Percentiles rank a stretch among this genome's conserved stretches.
These are phyloP conservation scores for Oreochromis mossambicus DNA, from an alignment of 2,797 vertebrate genomes.

Conservation along the genomic window DNA sequence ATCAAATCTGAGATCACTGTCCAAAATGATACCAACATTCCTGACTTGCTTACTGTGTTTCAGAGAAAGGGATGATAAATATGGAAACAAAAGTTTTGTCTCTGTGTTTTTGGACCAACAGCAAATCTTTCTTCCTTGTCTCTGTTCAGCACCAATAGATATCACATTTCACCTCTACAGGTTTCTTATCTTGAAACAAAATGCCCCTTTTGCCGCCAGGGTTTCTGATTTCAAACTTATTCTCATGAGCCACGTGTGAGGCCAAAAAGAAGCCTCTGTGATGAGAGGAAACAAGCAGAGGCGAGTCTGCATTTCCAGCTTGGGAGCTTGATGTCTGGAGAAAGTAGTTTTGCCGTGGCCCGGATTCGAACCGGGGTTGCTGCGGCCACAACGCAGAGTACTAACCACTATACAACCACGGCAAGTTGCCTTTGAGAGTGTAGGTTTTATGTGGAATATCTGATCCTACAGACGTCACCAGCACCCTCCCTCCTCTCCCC, in stretches of 20 bases:
- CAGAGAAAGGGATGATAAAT: neutral
- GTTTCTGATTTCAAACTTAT: constrained; percentile 26
- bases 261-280: constrained; percentile 65
- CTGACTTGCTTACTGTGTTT: neutral
- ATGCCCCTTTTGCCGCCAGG: neutral
- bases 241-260: constrained; percentile 34
- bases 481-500: neutral
- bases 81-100: neutral
- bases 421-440: accelerated
- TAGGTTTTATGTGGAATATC: neutral
- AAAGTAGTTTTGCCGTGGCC: neutral
- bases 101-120: neutral
- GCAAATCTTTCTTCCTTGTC: neutral
- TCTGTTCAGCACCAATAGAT: constrained; percentile 34
- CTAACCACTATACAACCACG: accelerated
- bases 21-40: neutral
- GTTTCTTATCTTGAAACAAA: neutral
- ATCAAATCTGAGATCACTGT: neutral
- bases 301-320: neutral
- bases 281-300: constrained; percentile 10
- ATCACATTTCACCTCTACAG: constrained; percentile 58
- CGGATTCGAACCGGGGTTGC: neutral
- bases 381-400: neutral
- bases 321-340: neutral
- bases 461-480: neutral